Conservation (phyloP, 1,140 invertebrate genomes). For the Drosophila ohnishii region DNA sequence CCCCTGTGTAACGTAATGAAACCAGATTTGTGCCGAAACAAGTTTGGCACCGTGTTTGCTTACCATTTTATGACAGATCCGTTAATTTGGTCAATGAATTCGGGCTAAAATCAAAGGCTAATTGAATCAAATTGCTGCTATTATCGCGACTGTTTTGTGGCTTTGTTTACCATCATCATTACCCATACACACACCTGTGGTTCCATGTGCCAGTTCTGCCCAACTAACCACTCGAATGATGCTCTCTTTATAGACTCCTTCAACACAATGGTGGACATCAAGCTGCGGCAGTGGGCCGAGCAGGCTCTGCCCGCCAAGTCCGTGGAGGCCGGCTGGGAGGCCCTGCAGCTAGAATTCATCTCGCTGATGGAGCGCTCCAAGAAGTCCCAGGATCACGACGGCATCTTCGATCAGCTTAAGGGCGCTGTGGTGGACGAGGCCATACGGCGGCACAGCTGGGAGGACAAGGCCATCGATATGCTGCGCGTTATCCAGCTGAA, state of each 20-base stretch:
- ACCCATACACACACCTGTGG: conserved; percentile 7
- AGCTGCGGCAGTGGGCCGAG: conserved; percentile 97
- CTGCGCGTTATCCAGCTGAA: conserved; percentile 97
- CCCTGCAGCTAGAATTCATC: conserved; percentile 93
- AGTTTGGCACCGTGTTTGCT: conserved; percentile 49
- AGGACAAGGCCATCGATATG: conserved; percentile 92
- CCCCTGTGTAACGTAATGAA: conserved; percentile 35
- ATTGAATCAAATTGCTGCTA: conserved; percentile 42
- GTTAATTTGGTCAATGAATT: conserved; percentile 69
- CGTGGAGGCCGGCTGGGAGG: conserved; percentile 92
- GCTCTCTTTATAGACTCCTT: conserved; percentile 89
- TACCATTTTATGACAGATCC: conserved; percentile 44
- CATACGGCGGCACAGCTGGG: conserved; percentile 95
- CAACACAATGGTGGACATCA: conserved; percentile 98
- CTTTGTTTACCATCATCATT: conserved; percentile 62
- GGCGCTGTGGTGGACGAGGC: conserved; percentile 93
- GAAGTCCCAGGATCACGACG: conserved; percentile 90
- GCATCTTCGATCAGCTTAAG: conserved; percentile 96
- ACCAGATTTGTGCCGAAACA: conserved; percentile 49
- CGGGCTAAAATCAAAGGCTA: conserved; percentile 42
- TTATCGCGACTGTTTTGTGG: conserved; percentile 36
- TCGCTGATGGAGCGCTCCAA: conserved; percentile 90
- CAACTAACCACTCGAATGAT: conserved; percentile 11
- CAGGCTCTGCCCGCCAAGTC: conserved; percentile 92
- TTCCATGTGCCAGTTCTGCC: neutral